phyloP scores from a whole-genome alignment of 2,113 vertebrate genomes.

The Athene cunicularia region DNA sequence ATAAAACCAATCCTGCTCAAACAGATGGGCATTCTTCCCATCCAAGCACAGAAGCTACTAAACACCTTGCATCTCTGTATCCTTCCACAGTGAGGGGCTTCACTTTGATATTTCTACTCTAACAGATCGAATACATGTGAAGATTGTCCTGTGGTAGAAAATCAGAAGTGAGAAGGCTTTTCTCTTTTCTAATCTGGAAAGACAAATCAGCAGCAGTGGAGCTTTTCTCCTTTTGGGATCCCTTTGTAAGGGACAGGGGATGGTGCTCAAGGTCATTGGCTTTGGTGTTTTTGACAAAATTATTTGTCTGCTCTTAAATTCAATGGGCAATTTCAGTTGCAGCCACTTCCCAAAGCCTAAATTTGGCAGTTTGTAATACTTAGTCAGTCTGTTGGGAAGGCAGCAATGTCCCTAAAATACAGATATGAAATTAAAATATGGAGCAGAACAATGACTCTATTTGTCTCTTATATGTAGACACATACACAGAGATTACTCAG shows the following conservation, averaged over 20 bases:
- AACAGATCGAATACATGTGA: rapidly evolving
- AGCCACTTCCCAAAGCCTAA: conserved; percentile 51
- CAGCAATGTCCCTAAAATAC: conserved; percentile 51
- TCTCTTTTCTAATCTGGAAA: not conserved
- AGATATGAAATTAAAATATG: conserved; percentile 56
- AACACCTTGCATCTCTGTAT: not conserved
- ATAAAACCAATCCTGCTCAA: not conserved
- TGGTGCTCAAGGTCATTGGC: conserved; percentile 25
- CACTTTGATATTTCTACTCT: not conserved
- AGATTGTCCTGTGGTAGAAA: not conserved
- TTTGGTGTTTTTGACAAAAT: conserved; percentile 33
- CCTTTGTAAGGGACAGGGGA: not conserved
- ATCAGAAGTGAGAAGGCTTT: not conserved
- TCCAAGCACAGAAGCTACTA: not conserved
- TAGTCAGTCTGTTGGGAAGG: conserved; percentile 50
- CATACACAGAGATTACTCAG: conserved; percentile 57
- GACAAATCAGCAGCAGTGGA: not conserved
- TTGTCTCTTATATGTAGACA: conserved; percentile 55
- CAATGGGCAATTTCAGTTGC: conserved; percentile 44
- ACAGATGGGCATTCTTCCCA: not conserved
- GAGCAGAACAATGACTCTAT: conserved; percentile 54
- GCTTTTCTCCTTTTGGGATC: not conserved
- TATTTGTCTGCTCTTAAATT: conserved; percentile 49
- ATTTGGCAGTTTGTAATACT: conserved; percentile 55
- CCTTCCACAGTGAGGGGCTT: not conserved